These are phyloP conservation scores for Perizoma flavofasciatum DNA, from an alignment of 2,888 invertebrate species.

Conservation along the genomic window DNA sequence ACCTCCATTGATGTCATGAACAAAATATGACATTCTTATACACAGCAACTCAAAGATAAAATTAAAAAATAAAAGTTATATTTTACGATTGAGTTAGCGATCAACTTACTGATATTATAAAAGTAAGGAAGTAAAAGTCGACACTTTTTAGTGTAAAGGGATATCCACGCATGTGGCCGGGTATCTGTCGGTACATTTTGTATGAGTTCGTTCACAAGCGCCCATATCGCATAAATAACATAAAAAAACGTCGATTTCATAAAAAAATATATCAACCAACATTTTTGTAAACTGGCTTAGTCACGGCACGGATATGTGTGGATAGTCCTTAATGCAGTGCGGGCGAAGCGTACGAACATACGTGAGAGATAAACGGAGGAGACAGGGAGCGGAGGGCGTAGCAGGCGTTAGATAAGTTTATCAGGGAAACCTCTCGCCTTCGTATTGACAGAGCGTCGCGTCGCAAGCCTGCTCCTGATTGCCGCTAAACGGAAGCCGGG, in stretches of 20 bases:
- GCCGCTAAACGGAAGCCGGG: conserved; percentile 76
- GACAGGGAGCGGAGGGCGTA: conserved; percentile 52
- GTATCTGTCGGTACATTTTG: too few species aligned
- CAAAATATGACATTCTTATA: conserved; percentile 42
- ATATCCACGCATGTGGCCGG: too few species aligned
- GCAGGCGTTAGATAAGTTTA: conserved; percentile 77
- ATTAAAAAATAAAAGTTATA: conserved; percentile 19
- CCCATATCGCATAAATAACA: too few species aligned
- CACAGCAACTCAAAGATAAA: conserved; percentile 27
- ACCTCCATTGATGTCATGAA: conserved; percentile 52
- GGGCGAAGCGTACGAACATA: conserved; percentile 63
- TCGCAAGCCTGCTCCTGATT: conserved; percentile 78
- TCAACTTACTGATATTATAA: conserved; percentile 52
- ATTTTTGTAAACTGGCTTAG: too few species aligned
- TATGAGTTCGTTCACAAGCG: conserved; percentile 29
- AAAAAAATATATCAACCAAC: too few species aligned
- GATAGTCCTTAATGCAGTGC: conserved; percentile 52
- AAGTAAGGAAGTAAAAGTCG: conserved; percentile 55
- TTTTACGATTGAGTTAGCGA: conserved; percentile 29
- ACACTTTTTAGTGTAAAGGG: conserved; percentile 47
- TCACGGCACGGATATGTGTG: too few species aligned
- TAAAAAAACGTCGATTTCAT: too few species aligned
- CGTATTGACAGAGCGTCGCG: conserved; percentile 82
- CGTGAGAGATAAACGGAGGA: conserved; percentile 77
- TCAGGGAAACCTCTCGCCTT: conserved; percentile 81